Evolutionary conservation across 2,797 vertebrate species (phyloP).

Genomic region (Nannoperca obscura): DNA sequence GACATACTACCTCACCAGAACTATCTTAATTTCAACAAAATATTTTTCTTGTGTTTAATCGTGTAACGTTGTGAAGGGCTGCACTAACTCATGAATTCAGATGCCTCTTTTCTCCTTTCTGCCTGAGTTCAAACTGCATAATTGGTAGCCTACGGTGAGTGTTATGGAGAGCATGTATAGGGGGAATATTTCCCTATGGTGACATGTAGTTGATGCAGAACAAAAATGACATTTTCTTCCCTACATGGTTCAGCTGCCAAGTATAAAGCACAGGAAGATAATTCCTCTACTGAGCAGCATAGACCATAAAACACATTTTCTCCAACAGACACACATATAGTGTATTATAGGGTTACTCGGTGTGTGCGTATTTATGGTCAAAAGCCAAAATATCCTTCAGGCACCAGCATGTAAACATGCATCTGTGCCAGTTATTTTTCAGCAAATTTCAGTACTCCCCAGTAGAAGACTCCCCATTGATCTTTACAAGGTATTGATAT

Average conservation of each 20-base stretch:
- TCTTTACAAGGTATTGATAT: constrained; percentile 38
- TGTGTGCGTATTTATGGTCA: constrained; percentile 25
- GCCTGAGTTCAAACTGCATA: constrained; percentile 70
- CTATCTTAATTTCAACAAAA: constrained; percentile 2
- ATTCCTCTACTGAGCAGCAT: constrained; percentile 43
- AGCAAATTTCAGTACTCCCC: constrained; percentile 24
- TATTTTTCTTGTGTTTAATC: constrained; percentile 20
- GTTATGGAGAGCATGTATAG: constrained; percentile 45
- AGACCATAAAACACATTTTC: constrained; percentile 36
- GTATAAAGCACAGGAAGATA: constrained; percentile 49
- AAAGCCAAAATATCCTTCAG: constrained; percentile 36
- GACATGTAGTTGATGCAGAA: constrained; percentile 74
- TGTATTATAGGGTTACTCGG: neutral
- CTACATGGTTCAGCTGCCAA: constrained; percentile 56
- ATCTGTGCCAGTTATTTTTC: constrained; percentile 44
- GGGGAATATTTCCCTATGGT: constrained; percentile 68
- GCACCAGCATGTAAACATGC: constrained; percentile 20
- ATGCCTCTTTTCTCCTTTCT: constrained; percentile 57
- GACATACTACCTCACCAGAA: neutral
- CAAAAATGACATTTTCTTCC: constrained; percentile 75
- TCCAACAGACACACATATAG: neutral
- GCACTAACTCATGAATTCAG: constrained; percentile 42
- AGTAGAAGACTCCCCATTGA: constrained; percentile 16
- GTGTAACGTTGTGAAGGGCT: neutral
- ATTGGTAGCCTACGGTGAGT: constrained; percentile 67